These are phyloP conservation scores for Desmophyllum pertusum DNA, from an alignment of 92 coral and sea anemone species.

Conservation along the genomic window DNA sequence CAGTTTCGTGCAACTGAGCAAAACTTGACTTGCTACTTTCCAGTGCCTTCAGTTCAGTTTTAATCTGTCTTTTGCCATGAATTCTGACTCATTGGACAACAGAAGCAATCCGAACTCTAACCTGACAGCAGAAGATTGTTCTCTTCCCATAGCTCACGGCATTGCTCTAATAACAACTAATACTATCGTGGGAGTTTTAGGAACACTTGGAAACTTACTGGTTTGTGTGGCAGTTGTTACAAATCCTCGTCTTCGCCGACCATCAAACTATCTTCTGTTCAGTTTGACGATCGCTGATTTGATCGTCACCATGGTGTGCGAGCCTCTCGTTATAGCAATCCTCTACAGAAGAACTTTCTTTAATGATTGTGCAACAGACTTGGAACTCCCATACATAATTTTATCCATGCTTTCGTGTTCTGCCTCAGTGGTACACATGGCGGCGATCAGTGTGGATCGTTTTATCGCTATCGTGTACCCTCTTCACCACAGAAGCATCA, in stretches of 20 bases:
- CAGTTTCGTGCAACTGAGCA: not conserved
- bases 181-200: constrained; percentile 37
- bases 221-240: constrained; percentile 35
- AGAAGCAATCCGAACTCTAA: not conserved
- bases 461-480: constrained; percentile 45
- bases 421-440: constrained; percentile 48
- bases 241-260: constrained; percentile 39
- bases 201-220: constrained; percentile 47
- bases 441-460: constrained; percentile 55
- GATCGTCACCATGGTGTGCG: constrained; percentile 47
- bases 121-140: not conserved
- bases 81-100: constrained; percentile 1
- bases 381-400: constrained; percentile 30
- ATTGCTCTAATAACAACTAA: constrained; percentile 15
- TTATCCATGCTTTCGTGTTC: constrained; percentile 39
- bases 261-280: constrained; percentile 49
- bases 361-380: constrained; percentile 22
- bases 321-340: constrained; percentile 30
- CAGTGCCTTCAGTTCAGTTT: no score
- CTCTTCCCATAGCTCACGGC: not conserved
- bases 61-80: not conserved
- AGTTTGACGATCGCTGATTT: constrained; percentile 57
- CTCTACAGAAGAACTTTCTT: constrained; percentile 22
- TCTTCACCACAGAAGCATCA: constrained; percentile 28
- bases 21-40: not conserved